Evolutionary conservation across 2,113 vertebrate genomes (phyloP).

Genomic region (Sitta europaea): DNA sequence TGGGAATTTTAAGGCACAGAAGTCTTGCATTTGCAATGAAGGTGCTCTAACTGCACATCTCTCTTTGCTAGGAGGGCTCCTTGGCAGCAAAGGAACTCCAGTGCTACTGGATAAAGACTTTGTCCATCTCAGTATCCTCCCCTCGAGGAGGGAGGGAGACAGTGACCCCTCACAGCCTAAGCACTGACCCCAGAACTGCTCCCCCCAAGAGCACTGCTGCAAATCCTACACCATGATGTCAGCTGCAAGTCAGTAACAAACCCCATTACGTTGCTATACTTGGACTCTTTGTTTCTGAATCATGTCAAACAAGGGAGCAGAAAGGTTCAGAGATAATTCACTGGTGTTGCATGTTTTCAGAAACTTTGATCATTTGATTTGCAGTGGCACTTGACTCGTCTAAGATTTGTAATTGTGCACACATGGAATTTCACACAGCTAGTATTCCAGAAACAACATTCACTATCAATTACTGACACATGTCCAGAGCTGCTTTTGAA

Average conservation of each 20-base stretch:
- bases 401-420: not conserved
- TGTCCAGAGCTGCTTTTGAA: not conserved
- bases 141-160: not conserved
- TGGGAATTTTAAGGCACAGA: not conserved
- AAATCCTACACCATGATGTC: not conserved
- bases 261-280: not conserved
- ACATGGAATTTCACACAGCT: not conserved
- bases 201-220: not conserved
- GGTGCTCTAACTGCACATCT: not conserved
- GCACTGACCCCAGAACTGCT: not conserved
- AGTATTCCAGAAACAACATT: not conserved
- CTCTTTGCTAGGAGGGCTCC: not conserved
- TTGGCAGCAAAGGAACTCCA: not conserved
- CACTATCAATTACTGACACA: not conserved
- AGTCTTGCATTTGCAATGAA: not conserved
- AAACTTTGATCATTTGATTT: not conserved
- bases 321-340: not conserved
- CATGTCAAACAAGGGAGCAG: not conserved
- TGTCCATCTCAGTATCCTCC: not conserved
- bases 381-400: not conserved
- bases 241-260: accelerated
- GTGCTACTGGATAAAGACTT: not conserved
- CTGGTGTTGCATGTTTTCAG: not conserved
- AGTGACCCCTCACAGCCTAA: not conserved
- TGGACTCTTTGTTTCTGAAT: not conserved